Base-by-base conservation (phyloP, 1,140 invertebrate species). In the Yoshiicerus persimilis region DNA sequence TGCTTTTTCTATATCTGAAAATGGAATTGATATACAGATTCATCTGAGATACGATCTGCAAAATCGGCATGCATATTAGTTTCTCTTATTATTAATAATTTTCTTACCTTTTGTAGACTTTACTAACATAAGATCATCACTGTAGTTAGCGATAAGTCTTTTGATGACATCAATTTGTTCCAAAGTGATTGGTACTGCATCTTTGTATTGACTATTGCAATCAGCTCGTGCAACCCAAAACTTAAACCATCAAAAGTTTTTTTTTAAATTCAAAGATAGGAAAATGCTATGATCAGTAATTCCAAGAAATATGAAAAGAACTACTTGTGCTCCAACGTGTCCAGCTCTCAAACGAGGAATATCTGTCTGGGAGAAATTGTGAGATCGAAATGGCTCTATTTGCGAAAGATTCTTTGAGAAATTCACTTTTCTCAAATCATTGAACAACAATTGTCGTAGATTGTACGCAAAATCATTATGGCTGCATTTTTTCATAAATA, bases 131-230 rank as follows among this genome's bases (percentile, higher is more conserved):
- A 96, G 94, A 91, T 96, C 94, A 85, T 96, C 94, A 10, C 95
- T 95, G 92, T 97, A 97, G 91, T 96, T 95, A 83, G 95, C 94
- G 36, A 97, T 95, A 30, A 97, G 94, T 90, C 96, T 94, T 91
- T 96, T 91, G 20, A 91, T 90, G 0, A 91, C 66, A 87, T 91
- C 91, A 80, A 91, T 91, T 88, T 91, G 91, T 34, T 91, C 91
- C 6, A 90, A 84, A 4, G 91, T 91, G n/a, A 90, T 88, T n/a
- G 41, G 23, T 9, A 91, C 89, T 11, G 91, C 90, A 75, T 91
- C 91, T 87, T 90, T 91, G 84, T 89, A 91, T 70, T 91, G 90
- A 27, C 84, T 84, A 16, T 66, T 62, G 84, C 90, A 91, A 30
- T 87, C 87, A 23, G 90, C 89, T 27, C 89, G 27, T 23, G 88